These are phyloP conservation scores for Cryptotis parvus DNA, from an alignment of 2,113 vertebrate genomes.

Conservation along the genomic window DNA sequence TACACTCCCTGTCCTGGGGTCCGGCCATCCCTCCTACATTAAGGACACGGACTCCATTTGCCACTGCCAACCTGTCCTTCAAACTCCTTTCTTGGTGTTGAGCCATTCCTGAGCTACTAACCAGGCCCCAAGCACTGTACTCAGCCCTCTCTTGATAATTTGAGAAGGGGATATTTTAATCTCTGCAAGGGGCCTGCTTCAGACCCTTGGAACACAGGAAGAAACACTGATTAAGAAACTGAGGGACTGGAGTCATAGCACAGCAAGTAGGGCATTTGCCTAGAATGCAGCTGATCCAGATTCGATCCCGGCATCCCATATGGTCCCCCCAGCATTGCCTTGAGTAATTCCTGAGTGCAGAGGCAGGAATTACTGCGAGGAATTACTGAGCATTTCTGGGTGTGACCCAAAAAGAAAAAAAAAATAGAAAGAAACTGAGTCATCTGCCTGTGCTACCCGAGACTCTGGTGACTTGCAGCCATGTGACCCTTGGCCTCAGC, in stretches of 20 bases:
- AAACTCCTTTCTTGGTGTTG: too few relatives aligned
- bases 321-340: too few relatives aligned
- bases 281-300: too few relatives aligned
- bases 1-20: neutral
- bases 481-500: neutral
- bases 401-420: too few relatives aligned
- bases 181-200: accelerated
- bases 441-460: neutral
- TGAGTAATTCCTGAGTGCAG: too few relatives aligned
- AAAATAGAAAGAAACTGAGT: accelerated
- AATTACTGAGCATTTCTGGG: too few relatives aligned
- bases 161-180: accelerated
- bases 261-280: too few relatives aligned
- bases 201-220: neutral
- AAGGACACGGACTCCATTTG: neutral
- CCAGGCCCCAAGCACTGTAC: neutral
- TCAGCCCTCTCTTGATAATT: neutral
- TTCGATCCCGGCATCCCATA: too few relatives aligned
- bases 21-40: neutral
- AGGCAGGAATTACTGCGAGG: too few relatives aligned
- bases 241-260: too few relatives aligned
- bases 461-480: neutral
- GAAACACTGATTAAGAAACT: accelerated
- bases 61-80: neutral
- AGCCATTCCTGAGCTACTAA: too few relatives aligned